A percentile compares a stretch with the other conserved stretches of the same genome.
Evolutionary conservation across 2,113 vertebrate species (phyloP).

Genomic region (Coptodon rendalli): DNA sequence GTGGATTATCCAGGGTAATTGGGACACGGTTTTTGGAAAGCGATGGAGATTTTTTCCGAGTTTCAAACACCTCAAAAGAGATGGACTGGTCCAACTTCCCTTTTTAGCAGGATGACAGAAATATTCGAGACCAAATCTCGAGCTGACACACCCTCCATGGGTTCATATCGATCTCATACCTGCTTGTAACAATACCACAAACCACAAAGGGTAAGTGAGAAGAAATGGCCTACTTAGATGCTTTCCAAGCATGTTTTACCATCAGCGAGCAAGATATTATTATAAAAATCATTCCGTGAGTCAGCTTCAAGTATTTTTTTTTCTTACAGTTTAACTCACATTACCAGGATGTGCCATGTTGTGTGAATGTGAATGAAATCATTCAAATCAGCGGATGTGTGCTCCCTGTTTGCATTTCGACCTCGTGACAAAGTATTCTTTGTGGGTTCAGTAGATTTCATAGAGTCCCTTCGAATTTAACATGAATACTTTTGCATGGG

Average conservation of each 20-base stretch:
- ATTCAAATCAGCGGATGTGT: neutral
- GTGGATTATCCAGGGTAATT: slow-evolving; percentile 1
- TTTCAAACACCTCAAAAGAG: neutral
- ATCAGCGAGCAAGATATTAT: neutral
- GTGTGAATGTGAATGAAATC: neutral
- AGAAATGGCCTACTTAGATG: neutral
- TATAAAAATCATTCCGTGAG: neutral
- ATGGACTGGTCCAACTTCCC: neutral
- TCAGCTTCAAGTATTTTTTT: neutral
- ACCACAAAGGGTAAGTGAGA: neutral
- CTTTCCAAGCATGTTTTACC: neutral
- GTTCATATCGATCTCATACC: neutral
- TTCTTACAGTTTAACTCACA: neutral
- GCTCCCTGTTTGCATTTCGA: neutral
- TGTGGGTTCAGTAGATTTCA: neutral
- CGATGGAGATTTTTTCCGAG: neutral
- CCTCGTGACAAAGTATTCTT: neutral
- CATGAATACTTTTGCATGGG: neutral
- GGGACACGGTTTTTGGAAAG: neutral
- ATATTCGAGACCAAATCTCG: neutral
- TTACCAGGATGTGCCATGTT: neutral
- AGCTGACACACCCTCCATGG: neutral
- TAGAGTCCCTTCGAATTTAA: neutral
- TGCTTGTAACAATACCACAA: neutral
- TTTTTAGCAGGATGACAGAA: neutral